Base-by-base conservation (phyloP, 1,140 invertebrate species). In the Acyrthosiphon pisum region DNA sequence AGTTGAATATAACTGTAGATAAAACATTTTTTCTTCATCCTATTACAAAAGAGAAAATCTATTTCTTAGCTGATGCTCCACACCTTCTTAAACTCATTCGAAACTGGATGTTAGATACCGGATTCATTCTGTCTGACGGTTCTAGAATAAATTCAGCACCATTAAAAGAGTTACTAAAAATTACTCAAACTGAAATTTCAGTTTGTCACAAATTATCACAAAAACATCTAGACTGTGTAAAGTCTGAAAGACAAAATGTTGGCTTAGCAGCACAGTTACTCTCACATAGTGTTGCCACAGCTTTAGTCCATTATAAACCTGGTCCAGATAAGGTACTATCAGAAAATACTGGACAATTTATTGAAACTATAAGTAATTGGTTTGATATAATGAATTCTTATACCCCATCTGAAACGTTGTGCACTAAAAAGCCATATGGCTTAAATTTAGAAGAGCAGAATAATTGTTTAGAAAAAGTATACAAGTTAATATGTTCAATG, bases 341-440 rank as follows among this genome's bases (percentile, higher is more conserved):
- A n/a, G 37, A 44, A 37, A 88, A 88, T 88, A 88, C 86, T 37
- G 7, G 48, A 44, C 86, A 50, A 44, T 88, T 88, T 44, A 50
- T 88, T 44, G 48, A 50, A 88, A 11, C 20, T 30, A 18, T 46
- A 30, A 88, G 86, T 88, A 50, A 88, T 88, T 46, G n/a, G 44
- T 88, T 88, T 88, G 86, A 88, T 37, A 88, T 88, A 30, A 46
- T 88, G 41, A 88, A 88, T 35, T 88, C 86, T 18, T 88, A 88
- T 46, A 20, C 48, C 4, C 86, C 86, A 37, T 35, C 26, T 88
- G 44, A 46, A 88, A 88, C 44, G 4, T 30, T 88, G 26, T 50
- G 44, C 48, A 46, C 86, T 46, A 46, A 46, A 46, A 46, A 46
- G 37, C 86, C 41, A 35, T 88, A 88, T 88, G 86, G 86, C 37